Percentiles rank a stretch among this genome's conserved stretches.
Evolutionary conservation across 2,797 vertebrate species (phyloP).

Genomic region (Lophius americanus): DNA sequence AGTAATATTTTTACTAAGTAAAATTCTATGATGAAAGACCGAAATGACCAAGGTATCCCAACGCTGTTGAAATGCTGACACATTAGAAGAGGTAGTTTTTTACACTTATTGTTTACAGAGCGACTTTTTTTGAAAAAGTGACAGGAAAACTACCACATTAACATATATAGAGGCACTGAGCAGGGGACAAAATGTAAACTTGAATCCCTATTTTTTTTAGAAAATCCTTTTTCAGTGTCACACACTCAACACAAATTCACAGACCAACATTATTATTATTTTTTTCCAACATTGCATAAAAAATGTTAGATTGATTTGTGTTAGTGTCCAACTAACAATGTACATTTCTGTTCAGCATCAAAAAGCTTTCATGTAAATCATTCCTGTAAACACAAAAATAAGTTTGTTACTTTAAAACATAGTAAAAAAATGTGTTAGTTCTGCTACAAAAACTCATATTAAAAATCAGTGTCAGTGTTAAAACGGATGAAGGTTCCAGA

Average conservation of each 20-base stretch:
- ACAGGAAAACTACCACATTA: slow-evolving; percentile 9
- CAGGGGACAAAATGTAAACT: neutral
- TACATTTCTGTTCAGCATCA: too few species aligned
- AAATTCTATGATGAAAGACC: slow-evolving; percentile 15
- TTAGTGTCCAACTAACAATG: neutral
- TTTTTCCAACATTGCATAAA: slow-evolving; percentile 16
- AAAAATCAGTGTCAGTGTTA: slow-evolving; percentile 29
- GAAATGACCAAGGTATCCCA: neutral
- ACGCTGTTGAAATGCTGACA: slow-evolving; percentile 17
- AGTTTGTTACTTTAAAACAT: neutral
- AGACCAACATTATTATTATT: slow-evolving; percentile 9
- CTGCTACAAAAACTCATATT: slow-evolving; percentile 20
- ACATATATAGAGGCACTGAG: slow-evolving; percentile 9
- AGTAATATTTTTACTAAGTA: slow-evolving; percentile 2
- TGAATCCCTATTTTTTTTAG: too few species aligned
- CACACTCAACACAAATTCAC: slow-evolving; percentile 15
- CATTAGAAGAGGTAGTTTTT: slow-evolving; percentile 43
- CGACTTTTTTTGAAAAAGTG: slow-evolving; percentile 24
- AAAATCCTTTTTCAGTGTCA: too few species aligned
- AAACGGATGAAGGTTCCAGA: slow-evolving; percentile 23
- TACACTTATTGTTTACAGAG: slow-evolving; percentile 20
- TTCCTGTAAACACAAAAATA: slow-evolving; percentile 4
- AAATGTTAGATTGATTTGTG: neutral
- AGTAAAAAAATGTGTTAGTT: neutral
- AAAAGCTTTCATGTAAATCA: neutral